phyloP scores from a whole-genome alignment of 2,113 vertebrate species.

The Triplophysa rosa region DNA sequence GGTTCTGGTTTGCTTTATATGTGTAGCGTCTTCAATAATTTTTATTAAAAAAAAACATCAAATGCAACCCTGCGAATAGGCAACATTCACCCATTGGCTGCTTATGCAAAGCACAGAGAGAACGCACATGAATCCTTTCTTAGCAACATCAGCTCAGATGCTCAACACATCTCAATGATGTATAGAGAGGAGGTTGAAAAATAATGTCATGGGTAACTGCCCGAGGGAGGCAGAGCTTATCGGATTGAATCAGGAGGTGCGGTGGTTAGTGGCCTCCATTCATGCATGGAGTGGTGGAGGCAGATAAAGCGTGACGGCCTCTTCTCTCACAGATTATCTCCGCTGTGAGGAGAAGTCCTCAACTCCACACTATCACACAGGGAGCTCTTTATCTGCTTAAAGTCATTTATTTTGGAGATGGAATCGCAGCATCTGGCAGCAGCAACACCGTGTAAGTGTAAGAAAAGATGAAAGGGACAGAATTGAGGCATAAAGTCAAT shows the following conservation, averaged over 20 bases:
- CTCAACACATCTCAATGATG: slow-evolving; percentile 29
- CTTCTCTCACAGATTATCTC: slow-evolving; percentile 60
- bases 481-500: not conserved
- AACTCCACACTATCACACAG: slow-evolving; percentile 57
- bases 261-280: slow-evolving; percentile 40
- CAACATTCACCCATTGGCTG: too few relatives aligned
- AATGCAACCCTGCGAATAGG: too few relatives aligned
- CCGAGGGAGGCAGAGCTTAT: slow-evolving; percentile 46
- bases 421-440: slow-evolving; percentile 61
- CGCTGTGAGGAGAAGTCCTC: slow-evolving; percentile 55
- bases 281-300: slow-evolving; percentile 35
- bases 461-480: slow-evolving; percentile 23
- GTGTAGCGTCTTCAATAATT: too few relatives aligned
- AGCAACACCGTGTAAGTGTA: slow-evolving; percentile 47
- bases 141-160: not conserved
- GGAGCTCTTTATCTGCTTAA: slow-evolving; percentile 65
- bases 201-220: slow-evolving; percentile 24
- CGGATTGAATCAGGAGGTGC: slow-evolving; percentile 41
- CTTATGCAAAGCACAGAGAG: not conserved
- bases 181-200: slow-evolving; percentile 38
- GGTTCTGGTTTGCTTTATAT: too few relatives aligned
- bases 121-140: slow-evolving; percentile 24
- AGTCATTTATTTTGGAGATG: slow-evolving; percentile 72
- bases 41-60: too few relatives aligned
- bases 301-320: slow-evolving; percentile 61